phyloP scores from a whole-genome alignment of 2,113 vertebrate genomes.

The Eulacestoma nigropectus region DNA sequence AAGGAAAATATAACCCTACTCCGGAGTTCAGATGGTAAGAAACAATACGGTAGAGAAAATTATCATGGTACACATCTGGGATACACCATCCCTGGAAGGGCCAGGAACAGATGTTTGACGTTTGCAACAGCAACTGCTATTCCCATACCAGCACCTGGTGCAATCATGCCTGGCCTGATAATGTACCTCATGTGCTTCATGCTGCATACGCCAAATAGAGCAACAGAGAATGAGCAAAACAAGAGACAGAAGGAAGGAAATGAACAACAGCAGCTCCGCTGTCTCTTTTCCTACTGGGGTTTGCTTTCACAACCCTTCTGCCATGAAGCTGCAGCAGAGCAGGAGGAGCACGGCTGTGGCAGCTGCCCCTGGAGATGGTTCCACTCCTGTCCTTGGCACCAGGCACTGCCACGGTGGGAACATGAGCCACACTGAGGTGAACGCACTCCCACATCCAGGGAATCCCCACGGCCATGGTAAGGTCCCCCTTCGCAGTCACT shows the following conservation, averaged over 20 bases:
- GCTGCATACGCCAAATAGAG: background rate
- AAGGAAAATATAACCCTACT: background rate
- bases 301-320: background rate
- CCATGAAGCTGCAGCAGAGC: background rate
- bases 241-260: background rate
- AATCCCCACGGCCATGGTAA: rapidly evolving
- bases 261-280: background rate
- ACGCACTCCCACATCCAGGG: rapidly evolving
- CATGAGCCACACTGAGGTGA: rapidly evolving
- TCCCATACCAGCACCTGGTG: background rate
- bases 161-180: background rate
- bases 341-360: rapidly evolving
- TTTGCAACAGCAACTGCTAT: background rate
- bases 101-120: background rate
- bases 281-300: background rate
- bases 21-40: background rate
- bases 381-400: background rate
- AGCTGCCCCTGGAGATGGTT: too few species aligned
- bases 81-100: background rate
- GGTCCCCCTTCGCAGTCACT: rapidly evolving
- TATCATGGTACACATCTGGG: background rate
- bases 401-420: rapidly evolving
- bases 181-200: background rate
- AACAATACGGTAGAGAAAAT: background rate
- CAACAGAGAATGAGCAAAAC: background rate